These are phyloP conservation scores for Eurytoma californica DNA, from an alignment of 2,888 invertebrate genomes.

Conservation along the genomic window DNA sequence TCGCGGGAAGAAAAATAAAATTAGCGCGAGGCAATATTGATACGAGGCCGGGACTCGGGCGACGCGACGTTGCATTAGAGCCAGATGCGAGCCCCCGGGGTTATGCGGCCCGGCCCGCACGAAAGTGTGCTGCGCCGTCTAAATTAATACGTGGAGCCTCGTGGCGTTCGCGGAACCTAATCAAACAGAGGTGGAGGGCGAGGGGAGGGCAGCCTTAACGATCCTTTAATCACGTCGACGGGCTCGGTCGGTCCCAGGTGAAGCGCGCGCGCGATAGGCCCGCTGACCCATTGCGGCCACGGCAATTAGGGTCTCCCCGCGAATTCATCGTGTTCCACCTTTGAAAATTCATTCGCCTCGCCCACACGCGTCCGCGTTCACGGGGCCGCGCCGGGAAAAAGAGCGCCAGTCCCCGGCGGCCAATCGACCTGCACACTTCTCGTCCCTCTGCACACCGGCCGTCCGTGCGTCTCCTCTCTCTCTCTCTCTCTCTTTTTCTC, in stretches of 20 bases:
- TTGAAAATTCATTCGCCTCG: slow-evolving; percentile 49
- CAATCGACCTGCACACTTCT: slow-evolving; percentile 58
- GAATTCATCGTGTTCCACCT: slow-evolving; percentile 23
- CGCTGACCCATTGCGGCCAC: slow-evolving; percentile 10
- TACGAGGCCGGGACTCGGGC: too few species aligned
- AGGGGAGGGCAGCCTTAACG: slow-evolving; percentile 22
- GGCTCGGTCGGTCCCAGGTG: neutral
- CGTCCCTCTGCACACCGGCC: slow-evolving; percentile 53
- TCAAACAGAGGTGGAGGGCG: slow-evolving; percentile 8
- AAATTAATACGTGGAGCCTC: slow-evolving; percentile 36
- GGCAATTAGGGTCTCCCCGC: slow-evolving; percentile 28
- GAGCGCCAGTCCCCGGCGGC: slow-evolving; percentile 52
- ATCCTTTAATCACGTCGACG: slow-evolving; percentile 38
- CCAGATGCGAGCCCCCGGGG: too few species aligned
- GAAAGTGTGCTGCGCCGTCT: slow-evolving; percentile 7
- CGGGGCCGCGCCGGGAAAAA: neutral
- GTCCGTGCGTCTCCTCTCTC: slow-evolving; percentile 49
- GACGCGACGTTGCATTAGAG: too few species aligned
- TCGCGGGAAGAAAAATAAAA: too few species aligned
- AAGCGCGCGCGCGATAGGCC: neutral
- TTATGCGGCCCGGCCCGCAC: neutral
- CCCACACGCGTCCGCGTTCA: slow-evolving; percentile 51
- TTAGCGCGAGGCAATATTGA: too few species aligned
- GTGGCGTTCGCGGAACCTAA: slow-evolving; percentile 11
- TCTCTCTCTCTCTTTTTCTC: neutral